Base-by-base conservation (phyloP, 2,888 invertebrate genomes). In the Plagodis pulveraria region DNA sequence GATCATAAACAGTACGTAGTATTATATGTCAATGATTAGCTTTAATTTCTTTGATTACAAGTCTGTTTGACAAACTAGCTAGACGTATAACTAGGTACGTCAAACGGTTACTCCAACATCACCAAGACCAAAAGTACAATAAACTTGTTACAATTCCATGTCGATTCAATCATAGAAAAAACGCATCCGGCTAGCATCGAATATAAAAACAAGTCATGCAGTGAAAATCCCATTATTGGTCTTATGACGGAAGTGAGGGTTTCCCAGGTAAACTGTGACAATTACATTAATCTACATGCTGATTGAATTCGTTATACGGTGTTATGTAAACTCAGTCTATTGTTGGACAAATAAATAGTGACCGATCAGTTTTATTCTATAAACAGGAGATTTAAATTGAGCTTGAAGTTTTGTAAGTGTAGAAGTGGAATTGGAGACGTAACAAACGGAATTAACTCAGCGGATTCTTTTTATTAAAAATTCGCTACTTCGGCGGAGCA, bases 201-300 rank as follows among this genome's bases (percentile, higher is more conserved):
- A 59, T 55, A 36, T 50, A 35, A 50, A 51, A 43, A 43, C 22
- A 44, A 52, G 49, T 44, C 42, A 52, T 45, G 9, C 36, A 52
- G 56, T 60, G 69, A 71, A 72, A 73, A 61, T 64, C 73, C 70
- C 59, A 53, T 54, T 10, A 36, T 10, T 40, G 10, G 40, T 2
- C 10, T 10, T 36, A 42, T 58, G 56, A 52, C 69, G 71, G 70
- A 73, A 69, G 60, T 61, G 8, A 58, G 72, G 71, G 47, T 63
- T 70, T 76, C 56, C 76, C 74, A 45, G 51, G 10, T 34, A 53
- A 10, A 40, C 50, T 45, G 42, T 33, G 54, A 61, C 61, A 58
- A 61, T 58, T 54, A 48, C 53, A 51, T 59, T 36, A 22, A 47
- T 55, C 55, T 49, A 53, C 58, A 58, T 56, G 41, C 36, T 58